A percentile compares a stretch with the other conserved stretches of the same genome.
Conservation (phyloP, 2,797 vertebrate genomes). For the Spea hammondii region DNA sequence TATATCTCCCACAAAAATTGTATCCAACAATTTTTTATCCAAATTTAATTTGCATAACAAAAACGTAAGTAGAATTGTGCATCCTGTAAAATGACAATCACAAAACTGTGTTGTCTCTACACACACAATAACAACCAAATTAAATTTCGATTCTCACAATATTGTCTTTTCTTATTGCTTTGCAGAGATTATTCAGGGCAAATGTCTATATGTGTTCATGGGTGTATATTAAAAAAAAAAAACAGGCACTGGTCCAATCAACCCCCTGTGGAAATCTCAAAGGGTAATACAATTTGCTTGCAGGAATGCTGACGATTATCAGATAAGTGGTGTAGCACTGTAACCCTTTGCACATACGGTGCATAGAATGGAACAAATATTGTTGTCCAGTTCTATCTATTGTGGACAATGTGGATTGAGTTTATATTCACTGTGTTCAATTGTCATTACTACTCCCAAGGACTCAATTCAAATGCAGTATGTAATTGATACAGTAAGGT, state of each 20-base stretch:
- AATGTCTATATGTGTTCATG: neutral
- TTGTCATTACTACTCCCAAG: neutral
- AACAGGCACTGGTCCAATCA: neutral
- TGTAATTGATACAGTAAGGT: conserved; percentile 20
- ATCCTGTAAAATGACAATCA: no score
- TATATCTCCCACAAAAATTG: no score
- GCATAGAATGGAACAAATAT: neutral
- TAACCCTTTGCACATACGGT: neutral
- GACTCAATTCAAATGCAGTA: conserved; percentile 1
- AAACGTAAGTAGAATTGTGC: no score
- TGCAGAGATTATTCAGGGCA: neutral
- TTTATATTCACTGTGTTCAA: neutral
- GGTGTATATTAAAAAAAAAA: neutral
- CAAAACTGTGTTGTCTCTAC: no score
- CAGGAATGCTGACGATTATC: neutral
- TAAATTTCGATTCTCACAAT: no score
- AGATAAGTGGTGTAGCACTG: neutral
- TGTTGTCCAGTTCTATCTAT: neutral
- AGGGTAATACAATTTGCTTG: conserved; percentile 3
- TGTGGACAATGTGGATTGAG: neutral
- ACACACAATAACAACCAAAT: no score
- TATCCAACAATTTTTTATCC: no score
- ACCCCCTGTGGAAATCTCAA: neutral
- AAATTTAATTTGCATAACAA: no score
- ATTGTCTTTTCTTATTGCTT: neutral